Evolutionary conservation across 2,888 invertebrate genomes (phyloP).

Genomic region (Galerucella pusilla): DNA sequence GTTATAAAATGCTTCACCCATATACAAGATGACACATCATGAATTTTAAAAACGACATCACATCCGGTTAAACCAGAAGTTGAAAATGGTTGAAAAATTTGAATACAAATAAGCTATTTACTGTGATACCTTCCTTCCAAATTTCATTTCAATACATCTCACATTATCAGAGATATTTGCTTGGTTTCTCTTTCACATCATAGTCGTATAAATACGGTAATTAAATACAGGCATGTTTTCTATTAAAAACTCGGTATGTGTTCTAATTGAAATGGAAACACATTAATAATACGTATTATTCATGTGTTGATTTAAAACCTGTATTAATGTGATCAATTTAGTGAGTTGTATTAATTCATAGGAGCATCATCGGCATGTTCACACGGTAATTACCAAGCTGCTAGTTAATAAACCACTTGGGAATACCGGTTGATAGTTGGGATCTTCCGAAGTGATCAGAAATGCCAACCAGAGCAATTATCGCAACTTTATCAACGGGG

Average conservation of each 20-base stretch:
- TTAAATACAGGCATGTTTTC: background rate
- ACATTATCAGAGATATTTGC: too few relatives aligned
- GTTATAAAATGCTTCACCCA: too few relatives aligned
- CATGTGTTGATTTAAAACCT: conserved; percentile 28
- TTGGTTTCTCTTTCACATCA: background rate
- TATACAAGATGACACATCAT: too few relatives aligned
- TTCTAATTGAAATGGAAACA: conserved; percentile 13
- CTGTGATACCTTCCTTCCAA: too few relatives aligned
- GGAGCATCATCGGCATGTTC: conserved; percentile 35
- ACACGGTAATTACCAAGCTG: conserved; percentile 33
- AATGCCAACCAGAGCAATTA: conserved; percentile 29
- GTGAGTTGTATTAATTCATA: conserved; percentile 31
- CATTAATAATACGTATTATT: conserved; percentile 32
- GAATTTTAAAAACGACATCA: too few relatives aligned
- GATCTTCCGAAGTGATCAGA: conserved; percentile 32
- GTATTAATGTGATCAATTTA: conserved; percentile 34
- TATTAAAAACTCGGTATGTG: conserved; percentile 7
- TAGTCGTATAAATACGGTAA: background rate
- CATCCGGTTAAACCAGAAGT: too few relatives aligned
- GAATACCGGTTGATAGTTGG: conserved; percentile 30
- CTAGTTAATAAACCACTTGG: conserved; percentile 32
- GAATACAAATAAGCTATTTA: too few relatives aligned
- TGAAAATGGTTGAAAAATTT: too few relatives aligned
- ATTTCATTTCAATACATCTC: too few relatives aligned
- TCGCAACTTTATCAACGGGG: conserved; percentile 31